Conservation (phyloP, 1,140 invertebrate species). For the Proctacanthus coquilletti region DNA sequence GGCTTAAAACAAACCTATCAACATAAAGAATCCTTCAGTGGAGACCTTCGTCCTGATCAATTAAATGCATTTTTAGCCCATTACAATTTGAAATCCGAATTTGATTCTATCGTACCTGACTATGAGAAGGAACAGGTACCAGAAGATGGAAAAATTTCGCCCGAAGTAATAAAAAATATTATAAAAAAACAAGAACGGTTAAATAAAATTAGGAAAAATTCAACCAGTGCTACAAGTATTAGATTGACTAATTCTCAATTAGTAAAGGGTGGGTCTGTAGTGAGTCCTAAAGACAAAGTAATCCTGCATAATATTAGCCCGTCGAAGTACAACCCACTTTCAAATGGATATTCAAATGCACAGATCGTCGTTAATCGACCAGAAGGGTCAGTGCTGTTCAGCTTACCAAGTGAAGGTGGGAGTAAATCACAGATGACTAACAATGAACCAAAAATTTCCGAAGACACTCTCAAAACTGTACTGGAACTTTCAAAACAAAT, state of each 20-base stretch:
- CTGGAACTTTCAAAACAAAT: conserved; percentile 28
- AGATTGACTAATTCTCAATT: not conserved
- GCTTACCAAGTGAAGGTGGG: conserved; percentile 12
- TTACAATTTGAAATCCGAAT: conserved; percentile 25
- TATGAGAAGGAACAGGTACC: conserved; percentile 2
- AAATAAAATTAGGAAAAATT: not conserved
- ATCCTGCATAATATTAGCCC: conserved; percentile 12
- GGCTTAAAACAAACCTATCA: conserved; percentile 25
- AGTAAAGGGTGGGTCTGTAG: conserved; percentile 2
- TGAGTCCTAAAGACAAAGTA: conserved; percentile 23
- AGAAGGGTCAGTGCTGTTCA: conserved; percentile 26
- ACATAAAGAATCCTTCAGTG: conserved; percentile 12
- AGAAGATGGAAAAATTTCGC: conserved; percentile 2
- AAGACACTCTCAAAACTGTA: conserved; percentile 27
- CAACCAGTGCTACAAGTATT: not conserved
- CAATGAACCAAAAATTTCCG: conserved; percentile 22
- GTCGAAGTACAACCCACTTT: conserved; percentile 8
- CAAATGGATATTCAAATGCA: conserved; percentile 17
- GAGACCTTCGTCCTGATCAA: conserved; percentile 25
- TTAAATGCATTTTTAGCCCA: conserved; percentile 26
- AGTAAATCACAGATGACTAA: conserved; percentile 7
- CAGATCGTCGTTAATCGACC: conserved; percentile 29
- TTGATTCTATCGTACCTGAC: conserved; percentile 15
- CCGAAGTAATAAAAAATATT: conserved; percentile 3
- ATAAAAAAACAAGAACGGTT: not conserved